These are phyloP conservation scores for Novumbra hubbsi DNA, from an alignment of 2,797 vertebrate genomes.

Conservation along the genomic window DNA sequence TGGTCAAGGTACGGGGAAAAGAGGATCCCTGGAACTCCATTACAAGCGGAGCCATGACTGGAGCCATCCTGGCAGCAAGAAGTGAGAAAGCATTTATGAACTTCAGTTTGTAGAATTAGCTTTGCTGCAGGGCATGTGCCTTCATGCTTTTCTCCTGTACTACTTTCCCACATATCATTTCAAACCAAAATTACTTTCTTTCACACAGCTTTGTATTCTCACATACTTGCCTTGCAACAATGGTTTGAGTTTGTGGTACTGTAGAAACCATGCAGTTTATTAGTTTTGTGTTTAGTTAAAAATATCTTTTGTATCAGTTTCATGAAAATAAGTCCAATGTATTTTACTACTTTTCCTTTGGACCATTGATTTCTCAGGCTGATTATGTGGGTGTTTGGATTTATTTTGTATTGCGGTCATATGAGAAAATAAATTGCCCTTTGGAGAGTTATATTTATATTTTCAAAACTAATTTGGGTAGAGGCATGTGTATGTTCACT, in stretches of 20 bases:
- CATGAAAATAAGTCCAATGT: no score
- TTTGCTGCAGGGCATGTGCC: neutral
- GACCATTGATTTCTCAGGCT: no score
- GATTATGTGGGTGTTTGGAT: no score
- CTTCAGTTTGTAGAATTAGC: neutral
- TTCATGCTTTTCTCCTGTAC: neutral
- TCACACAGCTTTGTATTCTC: neutral
- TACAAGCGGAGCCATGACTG: conserved; percentile 94
- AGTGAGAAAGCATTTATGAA: conserved; percentile 76
- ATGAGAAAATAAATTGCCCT: no score
- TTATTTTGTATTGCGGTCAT: no score
- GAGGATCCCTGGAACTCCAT: conserved; percentile 99
- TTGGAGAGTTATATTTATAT: no score
- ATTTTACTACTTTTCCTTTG: no score
- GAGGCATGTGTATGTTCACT: no score
- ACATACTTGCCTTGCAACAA: neutral
- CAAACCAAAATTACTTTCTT: neutral
- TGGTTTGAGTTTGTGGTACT: neutral
- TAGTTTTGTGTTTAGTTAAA: no score
- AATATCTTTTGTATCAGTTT: no score
- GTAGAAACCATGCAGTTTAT: no score
- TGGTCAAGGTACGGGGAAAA: conserved; percentile 92
- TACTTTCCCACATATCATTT: neutral
- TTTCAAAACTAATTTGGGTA: no score
- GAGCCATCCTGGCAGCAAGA: conserved; percentile 95